phyloP scores from a whole-genome alignment of 2,888 invertebrate species.

The Aplocera efformata region DNA sequence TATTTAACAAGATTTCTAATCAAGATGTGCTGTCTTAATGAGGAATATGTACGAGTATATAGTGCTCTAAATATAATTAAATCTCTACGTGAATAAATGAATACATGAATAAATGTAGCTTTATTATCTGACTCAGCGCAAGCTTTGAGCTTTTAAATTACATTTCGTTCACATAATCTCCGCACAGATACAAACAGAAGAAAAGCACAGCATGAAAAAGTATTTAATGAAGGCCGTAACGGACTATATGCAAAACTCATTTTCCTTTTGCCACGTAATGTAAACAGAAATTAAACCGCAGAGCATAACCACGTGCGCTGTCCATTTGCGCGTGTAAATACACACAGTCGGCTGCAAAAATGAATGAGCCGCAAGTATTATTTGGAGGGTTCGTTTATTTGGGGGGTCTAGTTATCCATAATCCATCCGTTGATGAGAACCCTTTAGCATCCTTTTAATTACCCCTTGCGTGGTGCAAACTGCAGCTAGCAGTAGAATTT shows the following conservation, averaged over 20 bases:
- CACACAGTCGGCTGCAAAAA: conserved; percentile 5
- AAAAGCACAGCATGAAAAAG: conserved; percentile 9
- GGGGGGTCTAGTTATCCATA: too few relatives aligned
- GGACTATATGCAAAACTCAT: conserved; percentile 21
- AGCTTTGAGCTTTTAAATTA: not conserved
- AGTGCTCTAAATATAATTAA: too few relatives aligned
- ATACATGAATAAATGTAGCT: too few relatives aligned
- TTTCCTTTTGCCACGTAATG: conserved; percentile 26
- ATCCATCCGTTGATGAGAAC: too few relatives aligned
- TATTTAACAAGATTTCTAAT: too few relatives aligned
- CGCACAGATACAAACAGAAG: conserved; percentile 3
- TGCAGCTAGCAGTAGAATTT: too few relatives aligned
- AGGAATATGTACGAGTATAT: too few relatives aligned
- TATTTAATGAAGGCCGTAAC: conserved; percentile 19
- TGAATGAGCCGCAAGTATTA: not conserved
- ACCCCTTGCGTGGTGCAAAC: too few relatives aligned
- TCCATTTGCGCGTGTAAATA: conserved; percentile 12
- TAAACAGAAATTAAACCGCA: conserved; percentile 36
- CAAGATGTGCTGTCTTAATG: too few relatives aligned
- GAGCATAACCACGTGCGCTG: conserved; percentile 23
- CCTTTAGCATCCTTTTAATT: too few relatives aligned
- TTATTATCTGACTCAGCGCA: conserved; percentile 2
- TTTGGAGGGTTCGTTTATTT: too few relatives aligned
- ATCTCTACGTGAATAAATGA: too few relatives aligned
- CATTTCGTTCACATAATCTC: not conserved